Conservation (phyloP, 2,888 invertebrate species). For the Tiliacea aurago region DNA sequence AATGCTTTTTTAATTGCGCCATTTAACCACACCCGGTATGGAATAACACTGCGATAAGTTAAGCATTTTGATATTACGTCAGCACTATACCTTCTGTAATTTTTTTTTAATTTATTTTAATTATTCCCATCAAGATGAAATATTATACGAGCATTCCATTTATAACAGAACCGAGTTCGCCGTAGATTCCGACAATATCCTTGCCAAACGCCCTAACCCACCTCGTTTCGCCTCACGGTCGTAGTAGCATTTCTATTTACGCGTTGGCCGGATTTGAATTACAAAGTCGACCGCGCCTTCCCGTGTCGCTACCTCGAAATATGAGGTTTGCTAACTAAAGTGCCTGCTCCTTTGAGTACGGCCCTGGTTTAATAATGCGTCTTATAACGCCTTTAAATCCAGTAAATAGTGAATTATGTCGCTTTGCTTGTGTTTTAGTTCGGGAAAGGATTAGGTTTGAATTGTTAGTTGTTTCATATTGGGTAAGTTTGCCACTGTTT, state of each 20-base stretch:
- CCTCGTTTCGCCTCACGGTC: conserved; percentile 2
- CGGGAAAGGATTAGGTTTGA: conserved; percentile 24
- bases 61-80: not conserved
- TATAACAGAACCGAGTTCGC: not conserved
- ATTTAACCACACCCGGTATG: not conserved
- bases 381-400: conserved; percentile 58
- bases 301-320: conserved; percentile 75
- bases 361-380: conserved; percentile 68
- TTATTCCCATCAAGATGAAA: not conserved
- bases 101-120: not conserved
- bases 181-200: conserved; percentile 5
- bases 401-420: conserved; percentile 53
- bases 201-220: conserved; percentile 1
- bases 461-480: conserved; percentile 31
- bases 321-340: conserved; percentile 67
- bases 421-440: conserved; percentile 37
- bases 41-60: not conserved
- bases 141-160: not conserved
- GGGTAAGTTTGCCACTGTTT: conserved; percentile 2
- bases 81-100: not conserved
- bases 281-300: conserved; percentile 83
- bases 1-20: not conserved
- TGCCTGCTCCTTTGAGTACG: conserved; percentile 64
- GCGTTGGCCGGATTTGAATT: conserved; percentile 84
- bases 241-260: conserved; percentile 55